phyloP scores from a whole-genome alignment of 2,113 vertebrate genomes.

The Arizona elegans region DNA sequence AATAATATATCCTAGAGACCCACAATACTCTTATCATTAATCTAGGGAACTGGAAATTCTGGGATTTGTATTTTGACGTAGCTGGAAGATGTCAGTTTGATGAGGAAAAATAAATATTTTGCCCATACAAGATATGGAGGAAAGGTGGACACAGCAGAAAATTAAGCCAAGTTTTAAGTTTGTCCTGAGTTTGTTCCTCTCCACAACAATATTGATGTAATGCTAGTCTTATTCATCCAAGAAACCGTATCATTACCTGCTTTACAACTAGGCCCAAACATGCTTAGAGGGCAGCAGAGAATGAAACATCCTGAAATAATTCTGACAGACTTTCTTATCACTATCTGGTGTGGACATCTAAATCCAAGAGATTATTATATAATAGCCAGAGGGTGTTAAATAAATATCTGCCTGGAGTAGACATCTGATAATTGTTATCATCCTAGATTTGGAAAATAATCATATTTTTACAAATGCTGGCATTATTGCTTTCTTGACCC shows the following conservation, averaged over 20 bases:
- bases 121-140: neutral
- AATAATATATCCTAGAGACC: neutral
- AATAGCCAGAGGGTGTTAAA: neutral
- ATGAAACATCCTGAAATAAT: neutral
- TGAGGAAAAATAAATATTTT: neutral
- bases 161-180: neutral
- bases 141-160: neutral
- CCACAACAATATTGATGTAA: neutral
- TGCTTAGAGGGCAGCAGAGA: neutral
- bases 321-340: neutral
- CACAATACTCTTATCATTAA: neutral
- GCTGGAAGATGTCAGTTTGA: neutral
- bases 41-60: neutral
- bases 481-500: neutral
- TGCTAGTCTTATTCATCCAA: neutral
- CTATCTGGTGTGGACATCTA: neutral
- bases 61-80: neutral
- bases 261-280: neutral
- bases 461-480: neutral
- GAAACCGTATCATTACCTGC: neutral
- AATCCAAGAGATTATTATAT: neutral
- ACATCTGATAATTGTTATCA: neutral
- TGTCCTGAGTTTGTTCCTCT: neutral
- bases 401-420: neutral
- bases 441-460: neutral